Conservation (phyloP, 1,140 invertebrate genomes). For the Pemphigus obesinymphae region DNA sequence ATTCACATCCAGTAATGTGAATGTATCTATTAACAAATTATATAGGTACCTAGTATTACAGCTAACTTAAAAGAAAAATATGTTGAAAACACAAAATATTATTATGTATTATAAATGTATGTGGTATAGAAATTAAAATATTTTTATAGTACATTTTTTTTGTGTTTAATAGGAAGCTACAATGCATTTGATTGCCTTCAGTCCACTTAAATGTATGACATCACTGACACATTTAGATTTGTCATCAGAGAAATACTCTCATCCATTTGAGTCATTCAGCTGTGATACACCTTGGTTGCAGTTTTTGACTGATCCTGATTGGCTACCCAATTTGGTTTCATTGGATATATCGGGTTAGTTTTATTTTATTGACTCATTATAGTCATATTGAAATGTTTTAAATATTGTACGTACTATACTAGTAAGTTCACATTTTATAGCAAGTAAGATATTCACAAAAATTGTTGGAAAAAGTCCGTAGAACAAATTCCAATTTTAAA, state of each 20-base stretch:
- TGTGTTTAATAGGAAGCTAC: constrained; percentile 27
- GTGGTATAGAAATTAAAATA: background rate
- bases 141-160: background rate
- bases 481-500: no score
- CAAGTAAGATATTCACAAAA: no score
- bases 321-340: constrained; percentile 60
- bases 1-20: no score
- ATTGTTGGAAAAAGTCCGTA: no score
- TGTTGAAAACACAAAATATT: no score
- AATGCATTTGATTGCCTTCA: constrained; percentile 30
- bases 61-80: no score
- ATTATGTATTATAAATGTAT: no score
- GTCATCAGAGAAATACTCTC: constrained; percentile 58
- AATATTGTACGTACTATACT: no score
- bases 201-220: constrained; percentile 49
- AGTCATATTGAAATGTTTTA: background rate
- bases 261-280: constrained; percentile 53
- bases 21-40: no score
- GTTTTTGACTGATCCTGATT: constrained; percentile 53
- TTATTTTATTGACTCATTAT: background rate
- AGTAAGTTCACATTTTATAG: no score
- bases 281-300: constrained; percentile 53
- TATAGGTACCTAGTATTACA: no score
- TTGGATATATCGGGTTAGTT: constrained; percentile 65
- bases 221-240: constrained; percentile 63